A percentile compares a stretch with the other conserved stretches of the same genome.
These are phyloP conservation scores for Acleris sparsana DNA, from an alignment of 2,888 invertebrate species.

Conservation along the genomic window DNA sequence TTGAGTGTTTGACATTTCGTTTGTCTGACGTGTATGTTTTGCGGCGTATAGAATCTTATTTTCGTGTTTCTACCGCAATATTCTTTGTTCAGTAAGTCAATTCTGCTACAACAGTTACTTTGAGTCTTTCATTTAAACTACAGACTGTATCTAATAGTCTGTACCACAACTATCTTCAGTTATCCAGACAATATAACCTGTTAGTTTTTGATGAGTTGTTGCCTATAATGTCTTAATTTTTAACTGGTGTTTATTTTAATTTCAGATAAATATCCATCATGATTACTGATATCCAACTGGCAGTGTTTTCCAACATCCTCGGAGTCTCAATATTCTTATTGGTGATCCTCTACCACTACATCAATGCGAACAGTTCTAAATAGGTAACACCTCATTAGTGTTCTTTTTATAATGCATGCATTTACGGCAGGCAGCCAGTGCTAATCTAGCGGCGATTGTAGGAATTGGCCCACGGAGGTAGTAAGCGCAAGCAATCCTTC, in stretches of 20 bases:
- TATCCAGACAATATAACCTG: not conserved
- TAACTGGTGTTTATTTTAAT: conserved; percentile 29
- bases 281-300: conserved; percentile 98
- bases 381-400: conserved; percentile 47
- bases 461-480: too few relatives aligned
- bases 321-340: conserved; percentile 96
- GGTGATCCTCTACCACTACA: conserved; percentile 98
- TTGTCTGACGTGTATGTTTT: conserved; percentile 36
- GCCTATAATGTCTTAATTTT: not conserved
- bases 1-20: conserved; percentile 14
- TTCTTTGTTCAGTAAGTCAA: conserved; percentile 10
- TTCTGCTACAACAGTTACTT: too few relatives aligned
- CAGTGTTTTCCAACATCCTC: conserved; percentile 96
- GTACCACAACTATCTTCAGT: not conserved
- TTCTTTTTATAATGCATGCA: too few relatives aligned
- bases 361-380: conserved; percentile 92
- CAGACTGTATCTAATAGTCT: not conserved
- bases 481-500: too few relatives aligned
- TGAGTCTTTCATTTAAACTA: too few relatives aligned
- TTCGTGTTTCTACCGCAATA: conserved; percentile 8
- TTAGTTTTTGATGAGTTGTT: too few relatives aligned
- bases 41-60: conserved; percentile 13
- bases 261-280: conserved; percentile 76
- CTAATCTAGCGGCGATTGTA: not conserved
- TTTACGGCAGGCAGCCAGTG: not conserved